Percentiles rank a stretch among this genome's conserved stretches.
These are phyloP conservation scores for Pristionchus entomophagus DNA, from an alignment of 2,888 invertebrate species.

Conservation along the genomic window DNA sequence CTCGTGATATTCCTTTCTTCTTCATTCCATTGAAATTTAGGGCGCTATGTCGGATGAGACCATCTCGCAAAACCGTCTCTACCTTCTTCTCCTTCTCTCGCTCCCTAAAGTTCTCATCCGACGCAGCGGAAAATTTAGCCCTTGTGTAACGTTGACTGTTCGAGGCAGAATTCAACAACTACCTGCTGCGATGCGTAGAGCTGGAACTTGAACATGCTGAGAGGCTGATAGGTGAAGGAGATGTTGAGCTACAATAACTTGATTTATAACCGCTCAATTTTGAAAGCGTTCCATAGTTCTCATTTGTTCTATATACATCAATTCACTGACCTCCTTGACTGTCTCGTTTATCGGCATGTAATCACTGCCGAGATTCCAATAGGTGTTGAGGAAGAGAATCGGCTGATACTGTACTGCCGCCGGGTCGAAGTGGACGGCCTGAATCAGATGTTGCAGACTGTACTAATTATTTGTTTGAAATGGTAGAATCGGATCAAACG, in stretches of 20 bases:
- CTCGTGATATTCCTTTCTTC: too few relatives aligned
- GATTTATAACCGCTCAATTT: too few relatives aligned
- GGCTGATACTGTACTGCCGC: constrained; percentile 91
- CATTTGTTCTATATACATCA: not conserved
- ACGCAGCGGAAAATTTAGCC: too few relatives aligned
- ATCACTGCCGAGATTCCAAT: constrained; percentile 95
- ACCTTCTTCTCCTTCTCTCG: too few relatives aligned
- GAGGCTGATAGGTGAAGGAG: constrained; percentile 83
- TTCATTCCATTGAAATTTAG: too few relatives aligned
- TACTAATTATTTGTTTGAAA: not conserved
- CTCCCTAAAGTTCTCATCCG: too few relatives aligned
- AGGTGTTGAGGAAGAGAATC: constrained; percentile 94
- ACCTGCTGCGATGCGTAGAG: constrained; percentile 92
- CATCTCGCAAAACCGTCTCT: too few relatives aligned
- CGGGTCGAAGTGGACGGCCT: constrained; percentile 79
- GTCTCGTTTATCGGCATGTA: constrained; percentile 87
- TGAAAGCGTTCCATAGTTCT: not conserved
- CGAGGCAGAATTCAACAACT: too few relatives aligned
- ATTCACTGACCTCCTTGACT: constrained; percentile 78
- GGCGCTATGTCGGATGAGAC: too few relatives aligned
- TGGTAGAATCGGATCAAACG: too few relatives aligned
- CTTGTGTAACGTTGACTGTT: too few relatives aligned
- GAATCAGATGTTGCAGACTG: too few relatives aligned
- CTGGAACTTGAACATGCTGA: constrained; percentile 98
- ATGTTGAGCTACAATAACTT: constrained; percentile 74